These are phyloP conservation scores for Nephila pilipes DNA, from an alignment of 1,140 invertebrate genomes.

Conservation along the genomic window DNA sequence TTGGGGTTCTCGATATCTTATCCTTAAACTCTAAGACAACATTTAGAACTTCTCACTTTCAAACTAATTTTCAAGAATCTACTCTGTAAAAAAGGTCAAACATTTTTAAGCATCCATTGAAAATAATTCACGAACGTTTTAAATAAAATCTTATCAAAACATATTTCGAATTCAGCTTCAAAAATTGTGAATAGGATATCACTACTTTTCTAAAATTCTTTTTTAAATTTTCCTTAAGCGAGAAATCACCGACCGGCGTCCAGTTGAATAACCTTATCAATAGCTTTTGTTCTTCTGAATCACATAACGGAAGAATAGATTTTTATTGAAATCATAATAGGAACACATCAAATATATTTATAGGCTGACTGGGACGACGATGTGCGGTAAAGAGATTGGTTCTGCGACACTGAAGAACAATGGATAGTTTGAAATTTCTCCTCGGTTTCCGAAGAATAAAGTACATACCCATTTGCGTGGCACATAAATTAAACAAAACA, in stretches of 20 bases:
- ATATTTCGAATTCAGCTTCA: too few species aligned
- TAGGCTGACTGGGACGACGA: not conserved
- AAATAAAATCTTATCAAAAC: too few species aligned
- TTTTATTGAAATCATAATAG: not conserved
- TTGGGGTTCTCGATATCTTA: too few species aligned
- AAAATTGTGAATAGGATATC: too few species aligned
- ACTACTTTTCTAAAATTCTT: too few species aligned
- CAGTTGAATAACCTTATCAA: constrained; percentile 27
- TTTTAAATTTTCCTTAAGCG: not conserved
- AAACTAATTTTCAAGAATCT: too few species aligned
- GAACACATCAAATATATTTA: constrained; percentile 23
- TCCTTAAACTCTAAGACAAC: too few species aligned
- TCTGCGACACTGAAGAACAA: constrained; percentile 1
- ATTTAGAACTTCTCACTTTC: too few species aligned
- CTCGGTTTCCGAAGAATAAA: not conserved
- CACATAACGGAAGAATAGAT: constrained; percentile 5
- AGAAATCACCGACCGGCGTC: not conserved
- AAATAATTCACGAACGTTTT: too few species aligned
- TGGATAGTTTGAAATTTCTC: not conserved
- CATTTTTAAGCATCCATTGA: too few species aligned
- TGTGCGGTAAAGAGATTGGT: not conserved
- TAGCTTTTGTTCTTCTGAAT: constrained; percentile 26
- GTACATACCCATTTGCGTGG: not conserved
- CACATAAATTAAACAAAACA: not conserved
- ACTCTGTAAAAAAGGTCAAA: too few species aligned